Percentiles rank a stretch among this genome's conserved stretches.
phyloP scores from a whole-genome alignment of 2,797 vertebrate species.

The Halcyon badia region DNA sequence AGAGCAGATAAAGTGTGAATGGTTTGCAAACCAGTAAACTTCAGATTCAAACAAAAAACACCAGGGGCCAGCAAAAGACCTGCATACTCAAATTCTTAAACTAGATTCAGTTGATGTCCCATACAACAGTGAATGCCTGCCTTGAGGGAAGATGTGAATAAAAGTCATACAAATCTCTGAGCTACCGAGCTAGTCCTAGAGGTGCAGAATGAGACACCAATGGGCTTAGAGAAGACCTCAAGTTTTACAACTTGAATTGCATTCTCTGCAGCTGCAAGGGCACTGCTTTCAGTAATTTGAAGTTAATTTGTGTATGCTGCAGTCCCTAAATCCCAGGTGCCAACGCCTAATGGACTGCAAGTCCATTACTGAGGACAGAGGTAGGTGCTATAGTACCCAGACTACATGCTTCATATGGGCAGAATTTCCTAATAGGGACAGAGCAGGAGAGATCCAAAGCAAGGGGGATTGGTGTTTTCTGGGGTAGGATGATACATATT shows the following conservation, averaged over 20 bases:
- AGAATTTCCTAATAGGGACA: not conserved
- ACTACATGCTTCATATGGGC: not conserved
- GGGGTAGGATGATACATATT: not conserved
- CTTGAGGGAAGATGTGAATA: not conserved
- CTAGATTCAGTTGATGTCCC: not conserved
- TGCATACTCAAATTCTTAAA: not conserved
- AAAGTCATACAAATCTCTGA: not conserved
- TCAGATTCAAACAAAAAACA: not conserved
- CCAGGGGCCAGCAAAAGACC: not conserved
- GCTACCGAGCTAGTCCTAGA: not conserved
- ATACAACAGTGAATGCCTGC: not conserved
- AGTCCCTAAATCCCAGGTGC: not conserved
- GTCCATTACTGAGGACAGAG: not conserved
- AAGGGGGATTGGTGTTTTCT: not conserved
- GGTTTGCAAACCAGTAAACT: not conserved
- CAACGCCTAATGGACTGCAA: not conserved
- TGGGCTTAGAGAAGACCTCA: accelerated
- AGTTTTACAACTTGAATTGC: not conserved
- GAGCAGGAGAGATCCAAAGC: not conserved
- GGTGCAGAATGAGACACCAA: not conserved
- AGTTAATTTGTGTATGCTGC: not conserved
- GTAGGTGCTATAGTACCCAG: not conserved
- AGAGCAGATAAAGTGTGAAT: not conserved
- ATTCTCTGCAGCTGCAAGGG: not conserved
- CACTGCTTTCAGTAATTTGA: not conserved